Base-by-base conservation (phyloP, 2,797 vertebrate species). In the Tiaroga cobitis region DNA sequence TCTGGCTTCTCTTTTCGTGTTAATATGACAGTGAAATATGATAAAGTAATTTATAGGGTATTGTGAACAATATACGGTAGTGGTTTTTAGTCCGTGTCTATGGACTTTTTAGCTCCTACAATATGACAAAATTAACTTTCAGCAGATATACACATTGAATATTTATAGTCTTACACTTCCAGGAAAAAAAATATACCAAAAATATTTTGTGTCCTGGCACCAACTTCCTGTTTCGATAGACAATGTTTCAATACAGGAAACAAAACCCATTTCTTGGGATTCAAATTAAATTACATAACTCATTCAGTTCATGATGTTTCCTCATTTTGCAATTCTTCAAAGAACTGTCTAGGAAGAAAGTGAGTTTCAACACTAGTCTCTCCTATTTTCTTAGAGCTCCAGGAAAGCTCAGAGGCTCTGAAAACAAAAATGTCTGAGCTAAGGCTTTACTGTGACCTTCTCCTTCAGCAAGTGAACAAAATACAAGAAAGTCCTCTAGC, bases 361-460 rank as follows among this genome's bases (percentile, higher is more conserved):
- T 67, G 0, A 43, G 88, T 79, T 81, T 24, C 39, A 39, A 21
- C 10, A 74, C 21, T 37, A 8, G 37, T 11, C 29, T 86, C n/a
- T 75, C 32, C 63, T 76, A 7, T 82, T 24, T 89, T 61, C 85
- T 34, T 87, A 99, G 98, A 99, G 91, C 96, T 98, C 90, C 97
- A 97, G 90, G 98, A 99, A 94, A 98, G 96, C 92, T 97, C 97
- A 26, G 97, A 98, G 92, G 95, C 96, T 29, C 93, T 99, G 92
- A 99, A 97, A 95, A 99, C 96, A 11, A 99, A 99, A 95, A 98
- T 99, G 97, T 99, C 97, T 43, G 98, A 99, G 92, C 95, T 99
- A 87, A 94, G 98, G 91, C 93, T 99, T 80, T 99, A 99, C 95
- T 99, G 98, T 94, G 97, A 99, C 94, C 97, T 99, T 88, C 97